phyloP scores from a whole-genome alignment of 1,140 invertebrate species.

The Holcopasites calliopsidis region DNA sequence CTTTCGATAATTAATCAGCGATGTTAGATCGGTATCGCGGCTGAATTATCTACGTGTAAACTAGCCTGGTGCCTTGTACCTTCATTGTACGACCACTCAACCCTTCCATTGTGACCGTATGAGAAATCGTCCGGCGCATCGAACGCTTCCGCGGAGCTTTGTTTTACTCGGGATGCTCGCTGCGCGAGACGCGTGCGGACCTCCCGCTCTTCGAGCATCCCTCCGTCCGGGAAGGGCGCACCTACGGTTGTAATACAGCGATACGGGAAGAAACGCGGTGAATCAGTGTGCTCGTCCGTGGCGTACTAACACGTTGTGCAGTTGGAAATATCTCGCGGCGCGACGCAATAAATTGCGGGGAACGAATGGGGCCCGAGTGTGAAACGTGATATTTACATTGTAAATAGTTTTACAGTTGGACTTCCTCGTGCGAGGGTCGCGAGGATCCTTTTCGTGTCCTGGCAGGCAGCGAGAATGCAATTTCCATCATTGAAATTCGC shows the following conservation, averaged over 20 bases:
- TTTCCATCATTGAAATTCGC: neutral
- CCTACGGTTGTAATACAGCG: conserved; percentile 37
- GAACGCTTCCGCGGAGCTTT: conserved; percentile 50
- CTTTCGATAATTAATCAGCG: conserved; percentile 50
- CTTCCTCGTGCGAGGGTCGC: neutral
- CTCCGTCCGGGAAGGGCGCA: conserved; percentile 1
- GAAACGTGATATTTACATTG: conserved; percentile 56
- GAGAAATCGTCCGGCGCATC: conserved; percentile 59
- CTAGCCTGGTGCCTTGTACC: conserved; percentile 54
- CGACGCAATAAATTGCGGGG: conserved; percentile 45
- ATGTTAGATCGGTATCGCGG: conserved; percentile 60
- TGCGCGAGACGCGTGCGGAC: conserved; percentile 46
- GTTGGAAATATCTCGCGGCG: too few species aligned
- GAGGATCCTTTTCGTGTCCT: neutral
- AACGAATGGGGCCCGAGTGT: conserved; percentile 31
- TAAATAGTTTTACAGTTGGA: conserved; percentile 25
- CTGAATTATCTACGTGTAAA: conserved; percentile 68
- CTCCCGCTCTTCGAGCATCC: conserved; percentile 45
- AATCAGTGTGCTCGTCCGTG: conserved; percentile 35
- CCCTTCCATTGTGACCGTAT: conserved; percentile 61
- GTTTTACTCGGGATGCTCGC: conserved; percentile 43
- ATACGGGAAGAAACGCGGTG: conserved; percentile 41
- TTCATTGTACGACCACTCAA: conserved; percentile 61
- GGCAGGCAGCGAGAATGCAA: neutral
- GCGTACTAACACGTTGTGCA: conserved; percentile 43